phyloP scores from a whole-genome alignment of 92 coral and sea anemone species.

The Paramuricea clavata region DNA sequence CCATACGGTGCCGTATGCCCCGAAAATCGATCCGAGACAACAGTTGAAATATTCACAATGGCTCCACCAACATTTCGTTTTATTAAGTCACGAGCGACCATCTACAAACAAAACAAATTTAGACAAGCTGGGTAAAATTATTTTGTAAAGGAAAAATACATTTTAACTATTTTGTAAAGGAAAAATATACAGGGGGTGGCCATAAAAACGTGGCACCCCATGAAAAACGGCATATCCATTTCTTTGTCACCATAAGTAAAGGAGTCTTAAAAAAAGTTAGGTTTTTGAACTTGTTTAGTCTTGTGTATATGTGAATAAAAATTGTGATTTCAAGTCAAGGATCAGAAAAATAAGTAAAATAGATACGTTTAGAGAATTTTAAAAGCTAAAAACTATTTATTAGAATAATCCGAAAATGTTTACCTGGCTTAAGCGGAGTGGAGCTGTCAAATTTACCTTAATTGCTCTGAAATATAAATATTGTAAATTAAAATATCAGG shows the following conservation, averaged over 20 bases:
- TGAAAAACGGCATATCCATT: no score
- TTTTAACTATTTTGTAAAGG: no score
- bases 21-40: background rate
- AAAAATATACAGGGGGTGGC: no score
- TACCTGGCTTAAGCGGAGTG: slow-evolving; percentile 40
- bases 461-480: background rate
- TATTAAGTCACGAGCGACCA: slow-evolving; percentile 22
- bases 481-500: background rate
- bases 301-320: no score
- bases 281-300: no score
- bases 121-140: background rate
- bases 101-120: background rate
- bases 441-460: slow-evolving; percentile 17
- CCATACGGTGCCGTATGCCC: slow-evolving; percentile 18
- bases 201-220: no score
- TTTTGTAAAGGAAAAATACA: no score
- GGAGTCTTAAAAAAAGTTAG: no score
- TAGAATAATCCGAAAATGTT: background rate
- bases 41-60: slow-evolving; percentile 33
- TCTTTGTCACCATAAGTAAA: no score
- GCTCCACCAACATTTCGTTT: slow-evolving; percentile 31
- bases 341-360: background rate
- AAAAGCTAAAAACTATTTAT: background rate
- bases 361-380: no score
- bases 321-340: no score